Evolutionary conservation across 2,888 invertebrate species (phyloP), one percentile per base, ranked within the genome.

Genomic region (Amblyjoppa fuscipennis): DNA sequence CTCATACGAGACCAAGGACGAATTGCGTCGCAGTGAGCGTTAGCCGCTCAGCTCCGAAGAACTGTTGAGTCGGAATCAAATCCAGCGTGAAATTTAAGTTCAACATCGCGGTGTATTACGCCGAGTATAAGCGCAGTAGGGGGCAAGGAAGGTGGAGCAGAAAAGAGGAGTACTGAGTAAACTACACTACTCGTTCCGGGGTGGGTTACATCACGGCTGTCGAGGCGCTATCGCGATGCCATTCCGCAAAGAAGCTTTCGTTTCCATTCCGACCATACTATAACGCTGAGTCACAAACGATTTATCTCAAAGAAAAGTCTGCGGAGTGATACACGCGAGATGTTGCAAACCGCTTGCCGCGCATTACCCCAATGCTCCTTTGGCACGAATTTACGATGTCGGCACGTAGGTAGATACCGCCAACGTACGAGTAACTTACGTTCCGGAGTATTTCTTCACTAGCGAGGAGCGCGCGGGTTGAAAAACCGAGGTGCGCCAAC

Each of bases 301-400:
- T 86, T 86, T 81, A 86, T 84, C 81, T 74, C 69, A 56, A 64
- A 61, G 64, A 53, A 86, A 84, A 56, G 61, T 70, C 38, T 41
- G 28, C 76, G 64, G 69, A 77, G 66, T 45, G 73, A 71, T 53
- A 59, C 53, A 75, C 20, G 31, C 20, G 25, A 69, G 78, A 49
- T 77, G 34, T 83, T 73, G 66, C 56, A 74, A 77, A 81, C 38
- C 68, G 61, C 66, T 13, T 31, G 41, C 51, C 45, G 45, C 49
- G n/a, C 31, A 61, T 75, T 64, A 66, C 20, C 80, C 70, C 49
- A 64, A 31, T 75, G 51, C 77, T 84, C 61, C 79, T 61, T 81
- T 73, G 68, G 73, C 61, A 25, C 9, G 74, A 84, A 88, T 88
- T 89, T 89, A 87, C 83, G 83, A 25, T 28, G 81, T 74, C 76